Base-by-base conservation (phyloP, 2,888 invertebrate species). In the Aethes cnicana region DNA sequence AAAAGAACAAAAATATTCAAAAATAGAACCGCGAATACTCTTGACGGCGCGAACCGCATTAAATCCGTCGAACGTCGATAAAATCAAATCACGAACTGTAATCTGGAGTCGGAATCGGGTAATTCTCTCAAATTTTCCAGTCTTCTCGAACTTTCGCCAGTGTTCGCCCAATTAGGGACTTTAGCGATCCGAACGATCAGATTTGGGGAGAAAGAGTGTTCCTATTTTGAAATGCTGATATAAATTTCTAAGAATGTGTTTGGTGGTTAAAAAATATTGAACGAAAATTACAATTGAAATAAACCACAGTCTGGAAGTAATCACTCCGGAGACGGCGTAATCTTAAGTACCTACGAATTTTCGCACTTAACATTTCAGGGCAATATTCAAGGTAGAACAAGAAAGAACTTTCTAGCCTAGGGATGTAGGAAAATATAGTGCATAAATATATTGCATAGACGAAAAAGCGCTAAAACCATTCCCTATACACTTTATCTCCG, bases 151-250 rank as follows among this genome's bases (percentile, higher is more conserved):
- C 50, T 54, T 46, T 54, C 47, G 35, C 36, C 30, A 58, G 53
- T 55, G 56, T 47, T 56, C 42, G 55, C 59, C n/a, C 64, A 68
- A 68, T 66, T 66, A 67, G 62, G 53, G 56, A 55, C 58, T 66
- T 69, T 66, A 64, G 68, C 68, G 64, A 69, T 64, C 64, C 67
- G 61, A 66, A 35, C 47, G 37, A 44, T 44, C 50, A 32, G 54
- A 54, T 54, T 50, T 50, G 26, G 50, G 37, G 37, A 20, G 35
- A 14, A 44, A 46, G 32, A 52, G 37, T 44, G 32, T 46, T 39
- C 33, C 26, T 25, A 46, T 46, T 52, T 46, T 30, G 26, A 42
- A 42, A 11, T 42, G 26, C 11, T 7, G 26, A 11, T 26, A 16
- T 39, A 16, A 47, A 47, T 52, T 28, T 47, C 26, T 26, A 26